Percentiles rank a stretch among this genome's conserved stretches.
Evolutionary conservation across 2,113 vertebrate genomes (phyloP).

Genomic region (Ailuropoda melanoleuca): DNA sequence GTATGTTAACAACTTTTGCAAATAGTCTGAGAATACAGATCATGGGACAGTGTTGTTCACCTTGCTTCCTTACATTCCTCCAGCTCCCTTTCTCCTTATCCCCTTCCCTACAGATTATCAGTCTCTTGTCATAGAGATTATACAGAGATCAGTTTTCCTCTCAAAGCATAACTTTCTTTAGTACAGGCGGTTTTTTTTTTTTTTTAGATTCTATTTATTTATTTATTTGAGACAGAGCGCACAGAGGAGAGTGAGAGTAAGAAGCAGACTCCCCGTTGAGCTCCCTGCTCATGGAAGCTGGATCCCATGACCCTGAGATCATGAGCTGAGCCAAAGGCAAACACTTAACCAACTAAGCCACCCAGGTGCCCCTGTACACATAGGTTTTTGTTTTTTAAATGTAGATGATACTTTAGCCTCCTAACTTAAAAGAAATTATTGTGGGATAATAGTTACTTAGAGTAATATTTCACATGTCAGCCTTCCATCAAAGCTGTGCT

Average conservation of each 20-base stretch:
- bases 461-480: neutral
- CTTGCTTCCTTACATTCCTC: neutral
- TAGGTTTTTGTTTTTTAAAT: neutral
- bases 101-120: neutral
- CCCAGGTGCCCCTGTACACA: neutral
- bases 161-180: constrained; percentile 2
- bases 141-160: neutral
- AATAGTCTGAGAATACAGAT: neutral
- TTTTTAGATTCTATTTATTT: neutral
- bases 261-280: neutral
- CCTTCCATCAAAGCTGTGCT: neutral
- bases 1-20: neutral
- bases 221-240: neutral
- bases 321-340: neutral
- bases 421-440: constrained; percentile 5
- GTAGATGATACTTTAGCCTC: neutral
- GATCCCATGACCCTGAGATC: neutral
- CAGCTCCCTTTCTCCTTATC: neutral
- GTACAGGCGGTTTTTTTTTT: neutral
- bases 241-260: neutral
- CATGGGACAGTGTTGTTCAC: neutral
- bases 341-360: neutral
- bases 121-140: neutral
- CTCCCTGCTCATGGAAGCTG: neutral
- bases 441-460: neutral